Percentiles rank a stretch among this genome's conserved stretches.
Conservation (phyloP, 1,140 invertebrate genomes). For the Calliphora vicina region DNA sequence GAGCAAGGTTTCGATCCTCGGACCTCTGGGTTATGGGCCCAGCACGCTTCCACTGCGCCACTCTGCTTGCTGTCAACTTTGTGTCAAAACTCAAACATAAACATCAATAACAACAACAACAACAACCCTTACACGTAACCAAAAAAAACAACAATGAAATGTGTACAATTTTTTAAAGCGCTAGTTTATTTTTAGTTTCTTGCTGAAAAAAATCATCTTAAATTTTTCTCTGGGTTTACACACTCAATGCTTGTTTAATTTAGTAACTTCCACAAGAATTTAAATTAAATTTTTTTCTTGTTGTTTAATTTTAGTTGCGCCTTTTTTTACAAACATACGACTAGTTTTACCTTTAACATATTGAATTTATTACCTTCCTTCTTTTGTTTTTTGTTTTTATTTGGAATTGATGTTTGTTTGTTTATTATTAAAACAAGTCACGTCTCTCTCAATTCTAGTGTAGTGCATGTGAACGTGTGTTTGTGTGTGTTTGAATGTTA, state of each 20-base stretch:
- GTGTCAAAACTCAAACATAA: not conserved
- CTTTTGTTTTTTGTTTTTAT: not conserved
- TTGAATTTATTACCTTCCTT: not conserved
- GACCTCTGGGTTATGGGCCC: slow-evolving; percentile 98
- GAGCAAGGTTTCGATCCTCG: slow-evolving; percentile 94
- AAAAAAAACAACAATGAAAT: no score
- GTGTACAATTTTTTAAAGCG: no score
- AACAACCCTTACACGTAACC: not conserved
- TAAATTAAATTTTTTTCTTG: no score
- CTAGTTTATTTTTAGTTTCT: not conserved
- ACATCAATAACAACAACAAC: not conserved
- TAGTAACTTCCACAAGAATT: not conserved
- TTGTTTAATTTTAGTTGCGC: not conserved
- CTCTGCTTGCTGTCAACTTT: slow-evolving; percentile 73
- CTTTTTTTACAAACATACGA: not conserved
- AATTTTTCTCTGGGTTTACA: not conserved
- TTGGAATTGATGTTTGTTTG: not conserved
- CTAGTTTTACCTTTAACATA: not conserved
- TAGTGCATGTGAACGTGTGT: not conserved
- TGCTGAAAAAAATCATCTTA: not conserved
- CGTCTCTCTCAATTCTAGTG: not conserved
- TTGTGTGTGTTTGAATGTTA: not conserved
- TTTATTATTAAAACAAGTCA: not conserved
- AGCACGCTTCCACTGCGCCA: slow-evolving; percentile 98
- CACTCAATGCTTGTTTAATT: no score